Base-by-base conservation (phyloP, 1,140 invertebrate genomes). In the Scaptomyza graminum region DNA sequence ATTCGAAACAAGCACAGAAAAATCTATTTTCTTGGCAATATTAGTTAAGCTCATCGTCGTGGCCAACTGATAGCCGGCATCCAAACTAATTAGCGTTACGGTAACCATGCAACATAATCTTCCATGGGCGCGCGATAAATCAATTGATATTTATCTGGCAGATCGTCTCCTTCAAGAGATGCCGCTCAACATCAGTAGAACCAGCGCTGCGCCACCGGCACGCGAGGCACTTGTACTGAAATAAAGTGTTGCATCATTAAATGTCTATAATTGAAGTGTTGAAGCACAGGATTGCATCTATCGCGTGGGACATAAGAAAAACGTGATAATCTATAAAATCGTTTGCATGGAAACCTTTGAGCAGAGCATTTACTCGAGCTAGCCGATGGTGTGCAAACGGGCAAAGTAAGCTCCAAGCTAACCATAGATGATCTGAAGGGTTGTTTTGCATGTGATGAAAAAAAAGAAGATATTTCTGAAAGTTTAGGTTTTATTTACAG, bases 71-170 rank as follows among this genome's bases (percentile, higher is more conserved):
- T 80, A 91, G 31, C 60, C 69, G 16, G 87, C 73, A 22, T 78
- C 22, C 31, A 74, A 5, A 1, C 61, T 46, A 28, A 91, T 47
- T 4, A 89, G 5, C 0, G 72, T 50, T 0, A 81, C 77, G 0
- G 87, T 91, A 2, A 52, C 76, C 79, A 78, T 15, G 67, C 57
- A 12, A 91, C 61, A 67, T 91, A 91, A 22, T 37, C 61, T 60
- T 87, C 87, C 15, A 91, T 55, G 1, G 90, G 83, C 0, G 90
- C 83, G 0, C 88, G 70, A 28, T 91, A 91, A 2, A 91, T 77
- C 2, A 91, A 49, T n/a, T 76, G 59, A 49, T 71, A 91, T 16
- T 59, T 66, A 2, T 72, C 51, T 1, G 90, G 66, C 4, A 91
- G 37, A 6, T 54, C 57, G 39, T 91, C 90, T 4, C 56, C 18